Evolutionary conservation across 2,888 invertebrate species (phyloP).

Genomic region (Oligia latruncula): DNA sequence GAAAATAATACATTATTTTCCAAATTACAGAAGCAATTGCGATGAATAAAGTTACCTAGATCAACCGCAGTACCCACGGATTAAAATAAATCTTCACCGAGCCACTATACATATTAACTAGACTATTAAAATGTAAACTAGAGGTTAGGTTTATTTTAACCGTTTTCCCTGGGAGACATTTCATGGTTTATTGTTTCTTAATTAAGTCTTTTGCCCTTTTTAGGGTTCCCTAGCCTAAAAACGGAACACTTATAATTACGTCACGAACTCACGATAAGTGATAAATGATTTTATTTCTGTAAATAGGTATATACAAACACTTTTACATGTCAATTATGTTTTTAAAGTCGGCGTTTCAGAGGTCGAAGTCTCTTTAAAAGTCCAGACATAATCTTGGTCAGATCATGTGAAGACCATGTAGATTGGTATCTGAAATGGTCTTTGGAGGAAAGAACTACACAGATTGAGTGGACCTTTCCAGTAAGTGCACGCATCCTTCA

Average conservation of each 20-base stretch:
- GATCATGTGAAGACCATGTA: too few relatives aligned
- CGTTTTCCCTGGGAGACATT: background rate
- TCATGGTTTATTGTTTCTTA: constrained; percentile 22
- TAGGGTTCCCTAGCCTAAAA: background rate
- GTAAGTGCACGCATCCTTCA: background rate
- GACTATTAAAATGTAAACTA: constrained; percentile 54
- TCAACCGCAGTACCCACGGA: background rate
- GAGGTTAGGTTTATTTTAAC: constrained; percentile 28
- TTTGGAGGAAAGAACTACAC: background rate
- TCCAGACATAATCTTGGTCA: too few relatives aligned
- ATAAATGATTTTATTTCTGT: too few relatives aligned
- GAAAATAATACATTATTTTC: background rate
- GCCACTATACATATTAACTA: constrained; percentile 56
- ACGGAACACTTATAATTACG: background rate
- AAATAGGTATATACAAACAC: too few relatives aligned
- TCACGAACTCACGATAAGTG: background rate
- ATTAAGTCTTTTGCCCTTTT: background rate
- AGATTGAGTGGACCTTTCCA: background rate
- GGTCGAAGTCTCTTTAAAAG: too few relatives aligned
- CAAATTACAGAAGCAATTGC: constrained; percentile 36
- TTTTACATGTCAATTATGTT: too few relatives aligned
- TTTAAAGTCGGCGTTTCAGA: too few relatives aligned
- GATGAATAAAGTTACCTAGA: constrained; percentile 17
- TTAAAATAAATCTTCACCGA: constrained; percentile 32
- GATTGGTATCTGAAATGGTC: too few relatives aligned